A percentile compares a stretch with the other conserved stretches of the same genome.
phyloP scores from a whole-genome alignment of 2,888 invertebrate genomes.

The Lasioglossum villosulum region DNA sequence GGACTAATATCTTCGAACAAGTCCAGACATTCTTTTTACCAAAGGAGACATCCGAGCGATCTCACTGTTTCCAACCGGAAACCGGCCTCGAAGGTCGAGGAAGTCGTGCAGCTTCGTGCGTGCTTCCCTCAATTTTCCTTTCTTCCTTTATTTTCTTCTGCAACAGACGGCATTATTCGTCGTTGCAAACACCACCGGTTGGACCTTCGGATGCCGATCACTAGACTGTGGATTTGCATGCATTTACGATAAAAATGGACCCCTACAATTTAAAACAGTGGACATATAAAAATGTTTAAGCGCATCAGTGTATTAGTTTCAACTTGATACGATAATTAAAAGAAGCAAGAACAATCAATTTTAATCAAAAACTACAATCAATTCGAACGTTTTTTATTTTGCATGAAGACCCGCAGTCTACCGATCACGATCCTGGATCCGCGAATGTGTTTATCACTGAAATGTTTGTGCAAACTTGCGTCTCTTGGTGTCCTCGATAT shows the following conservation, averaged over 20 bases:
- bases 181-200: too few species aligned
- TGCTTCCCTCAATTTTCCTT: not conserved
- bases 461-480: not conserved
- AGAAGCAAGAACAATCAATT: too few species aligned
- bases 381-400: too few species aligned
- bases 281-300: too few species aligned
- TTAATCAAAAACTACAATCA: too few species aligned
- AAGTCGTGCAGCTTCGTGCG: not conserved
- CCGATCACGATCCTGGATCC: not conserved
- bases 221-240: too few species aligned
- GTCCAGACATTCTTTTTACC: not conserved
- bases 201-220: not conserved
- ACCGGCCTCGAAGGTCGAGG: not conserved
- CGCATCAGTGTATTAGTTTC: too few species aligned
- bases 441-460: not conserved
- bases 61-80: not conserved
- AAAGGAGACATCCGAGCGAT: not conserved
- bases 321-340: too few species aligned
- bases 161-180: not conserved
- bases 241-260: too few species aligned
- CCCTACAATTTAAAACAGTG: too few species aligned
- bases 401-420: not conserved
- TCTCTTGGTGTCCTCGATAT: too few species aligned
- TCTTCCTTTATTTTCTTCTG: not conserved
- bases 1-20: not conserved